A percentile compares a stretch with the other conserved stretches of the same genome.
phyloP scores from a whole-genome alignment of 2,113 vertebrate genomes.

The Chlorocebus sabaeus region DNA sequence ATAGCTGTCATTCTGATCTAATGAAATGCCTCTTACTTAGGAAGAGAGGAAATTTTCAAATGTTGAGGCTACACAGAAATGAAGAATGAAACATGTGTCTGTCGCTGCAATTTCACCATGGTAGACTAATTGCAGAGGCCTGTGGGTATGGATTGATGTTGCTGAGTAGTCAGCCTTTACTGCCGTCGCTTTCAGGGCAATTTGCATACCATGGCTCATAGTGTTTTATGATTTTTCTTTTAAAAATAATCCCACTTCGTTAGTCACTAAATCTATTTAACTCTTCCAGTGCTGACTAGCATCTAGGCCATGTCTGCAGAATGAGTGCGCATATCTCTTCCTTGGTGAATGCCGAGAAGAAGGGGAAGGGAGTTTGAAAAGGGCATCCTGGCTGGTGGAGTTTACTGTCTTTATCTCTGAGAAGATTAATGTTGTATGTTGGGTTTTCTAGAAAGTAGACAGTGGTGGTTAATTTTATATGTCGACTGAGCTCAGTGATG shows the following conservation, averaged over 20 bases:
- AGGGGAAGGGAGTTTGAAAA: not conserved
- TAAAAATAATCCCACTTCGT: slow-evolving; percentile 65
- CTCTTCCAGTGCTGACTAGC: not conserved
- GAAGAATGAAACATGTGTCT: slow-evolving; percentile 29
- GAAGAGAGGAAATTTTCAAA: slow-evolving; percentile 62
- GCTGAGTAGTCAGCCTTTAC: slow-evolving; percentile 65
- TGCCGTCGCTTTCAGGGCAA: slow-evolving; percentile 5
- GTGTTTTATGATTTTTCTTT: slow-evolving; percentile 67
- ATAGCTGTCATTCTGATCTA: slow-evolving; percentile 25
- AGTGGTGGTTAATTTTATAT: not conserved
- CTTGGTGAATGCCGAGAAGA: not conserved
- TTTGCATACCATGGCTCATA: slow-evolving; percentile 57
- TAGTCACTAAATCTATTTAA: slow-evolving; percentile 63
- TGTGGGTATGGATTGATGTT: slow-evolving; percentile 37
- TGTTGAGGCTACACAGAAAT: not conserved
- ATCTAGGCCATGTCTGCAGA: not conserved
- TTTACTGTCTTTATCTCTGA: not conserved
- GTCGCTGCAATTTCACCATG: slow-evolving; percentile 48
- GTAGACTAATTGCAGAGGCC: slow-evolving; percentile 64
- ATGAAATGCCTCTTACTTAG: slow-evolving; percentile 61
- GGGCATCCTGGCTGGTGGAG: not conserved
- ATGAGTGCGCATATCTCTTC: not conserved
- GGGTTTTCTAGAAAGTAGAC: not conserved
- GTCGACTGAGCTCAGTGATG: not conserved
- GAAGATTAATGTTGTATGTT: not conserved